phyloP scores from a whole-genome alignment of 2,797 vertebrate genomes.

The Apogon talboti region DNA sequence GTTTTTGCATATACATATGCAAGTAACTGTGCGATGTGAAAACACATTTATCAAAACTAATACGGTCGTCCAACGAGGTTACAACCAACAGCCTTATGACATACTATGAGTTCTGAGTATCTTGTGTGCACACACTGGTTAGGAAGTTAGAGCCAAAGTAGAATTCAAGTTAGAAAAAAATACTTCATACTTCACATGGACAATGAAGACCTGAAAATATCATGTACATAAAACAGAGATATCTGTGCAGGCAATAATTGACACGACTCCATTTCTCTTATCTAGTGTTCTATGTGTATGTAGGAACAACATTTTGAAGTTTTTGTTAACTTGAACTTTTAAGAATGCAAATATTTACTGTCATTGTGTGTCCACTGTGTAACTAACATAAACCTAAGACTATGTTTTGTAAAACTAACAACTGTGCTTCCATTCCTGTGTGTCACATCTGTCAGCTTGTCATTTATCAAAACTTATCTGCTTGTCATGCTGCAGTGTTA shows the following conservation, averaged over 20 bases:
- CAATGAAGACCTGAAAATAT: background rate
- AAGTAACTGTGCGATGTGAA: conserved; percentile 7
- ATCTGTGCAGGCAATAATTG: conserved; percentile 3
- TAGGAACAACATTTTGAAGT: conserved; percentile 8
- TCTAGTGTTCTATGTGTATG: too few relatives aligned
- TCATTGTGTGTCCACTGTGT: background rate
- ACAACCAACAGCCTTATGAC: too few relatives aligned
- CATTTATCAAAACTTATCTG: conserved; percentile 25
- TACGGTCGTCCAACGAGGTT: too few relatives aligned
- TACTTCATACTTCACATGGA: background rate
- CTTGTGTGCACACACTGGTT: too few relatives aligned
- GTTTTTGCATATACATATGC: conserved; percentile 3
- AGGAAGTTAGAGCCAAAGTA: too few relatives aligned
- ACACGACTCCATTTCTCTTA: background rate
- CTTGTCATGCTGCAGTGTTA: conserved; percentile 34
- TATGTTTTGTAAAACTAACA: conserved; percentile 1
- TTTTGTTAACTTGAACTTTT: background rate
- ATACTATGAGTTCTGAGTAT: too few relatives aligned
- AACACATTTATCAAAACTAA: background rate
- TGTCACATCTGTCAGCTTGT: conserved; percentile 22
- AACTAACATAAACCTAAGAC: conserved; percentile 13
- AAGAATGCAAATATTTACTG: background rate
- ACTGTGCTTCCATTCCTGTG: background rate
- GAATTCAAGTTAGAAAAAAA: too few relatives aligned
- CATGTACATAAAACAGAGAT: background rate